Evolutionary conservation across 2,113 vertebrate species (phyloP), one percentile per base, ranked within the genome.

Genomic region (Alethe castanea): DNA sequence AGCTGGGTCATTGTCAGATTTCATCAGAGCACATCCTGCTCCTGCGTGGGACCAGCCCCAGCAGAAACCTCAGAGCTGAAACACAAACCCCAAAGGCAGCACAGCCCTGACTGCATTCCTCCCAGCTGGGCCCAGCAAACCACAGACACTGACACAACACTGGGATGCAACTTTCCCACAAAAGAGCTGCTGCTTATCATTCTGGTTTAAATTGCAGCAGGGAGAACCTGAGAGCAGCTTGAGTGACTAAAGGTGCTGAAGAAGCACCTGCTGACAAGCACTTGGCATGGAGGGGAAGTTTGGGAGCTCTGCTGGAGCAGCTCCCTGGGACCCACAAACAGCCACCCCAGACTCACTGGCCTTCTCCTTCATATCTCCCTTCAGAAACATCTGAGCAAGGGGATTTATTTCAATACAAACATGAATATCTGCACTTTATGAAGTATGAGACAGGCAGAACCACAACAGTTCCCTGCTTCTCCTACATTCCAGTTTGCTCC

Each of bases 271-370:
- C 25, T 53, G 71, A 25, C 40, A 22, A 25, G 42, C 31, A 17
- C 52, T 7, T 42, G 83, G 44, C 11, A 6, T 31, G 52, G 42
- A 66, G 24, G 38, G 36, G 6, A 53, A 29, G 9, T 79, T 10
- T 3, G 5, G 53, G 53, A 76, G 42, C 38, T 26, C 33, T 11
- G 18, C n/a, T 2, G 6, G 16, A 80, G 28, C 47, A 62, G 77
- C 35, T 67, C 35, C 44, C 31, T 5, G 5, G 36, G 25, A 71
- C 29, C 28, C 26, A 6, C 38, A 54, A 40, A 33, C 0, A 0
- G 24, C 5, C 47, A 11, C 14, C 50, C 19, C 61, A 66, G 25
- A 31, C 5, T 17, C 23, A 1, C 0, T 3, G 62, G 26, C 4
- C 40, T 8, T 36, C 44, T n/a, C 60, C 52, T 45, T 48, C 70